A percentile compares a stretch with the other conserved stretches of the same genome.
Conservation (phyloP, 2,113 vertebrate species). For the Ceratotherium simum region DNA sequence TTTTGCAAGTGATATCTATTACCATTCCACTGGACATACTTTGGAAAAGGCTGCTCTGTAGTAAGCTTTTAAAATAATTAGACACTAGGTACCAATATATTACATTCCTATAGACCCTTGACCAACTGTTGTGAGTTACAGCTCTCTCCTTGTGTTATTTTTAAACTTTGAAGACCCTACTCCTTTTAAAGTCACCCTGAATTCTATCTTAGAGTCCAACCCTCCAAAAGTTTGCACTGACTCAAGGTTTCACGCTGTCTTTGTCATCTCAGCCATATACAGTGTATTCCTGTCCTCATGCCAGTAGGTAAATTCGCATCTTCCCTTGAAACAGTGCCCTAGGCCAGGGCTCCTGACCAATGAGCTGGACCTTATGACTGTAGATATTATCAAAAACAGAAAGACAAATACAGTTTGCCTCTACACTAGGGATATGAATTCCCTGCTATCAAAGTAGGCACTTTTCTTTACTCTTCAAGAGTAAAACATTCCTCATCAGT, state of each 20-base stretch:
- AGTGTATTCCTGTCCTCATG: background rate
- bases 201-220: background rate
- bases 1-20: background rate
- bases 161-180: background rate
- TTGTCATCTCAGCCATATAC: background rate
- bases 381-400: background rate
- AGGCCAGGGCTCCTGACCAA: background rate
- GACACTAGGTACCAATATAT: background rate
- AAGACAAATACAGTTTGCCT: background rate
- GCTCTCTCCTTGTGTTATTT: background rate
- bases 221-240: background rate
- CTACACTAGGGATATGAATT: background rate
- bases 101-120: background rate
- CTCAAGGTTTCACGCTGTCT: background rate
- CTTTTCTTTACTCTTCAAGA: background rate
- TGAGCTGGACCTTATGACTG: background rate
- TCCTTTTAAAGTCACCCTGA: slow-evolving; percentile 4
- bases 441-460: background rate
- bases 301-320: background rate
- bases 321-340: background rate
- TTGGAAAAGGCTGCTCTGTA: background rate
- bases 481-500: background rate
- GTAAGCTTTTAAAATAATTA: slow-evolving; percentile 40
- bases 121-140: background rate
- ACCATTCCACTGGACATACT: background rate